phyloP scores from a whole-genome alignment of 2,113 vertebrate genomes.

The Chauna torquata region DNA sequence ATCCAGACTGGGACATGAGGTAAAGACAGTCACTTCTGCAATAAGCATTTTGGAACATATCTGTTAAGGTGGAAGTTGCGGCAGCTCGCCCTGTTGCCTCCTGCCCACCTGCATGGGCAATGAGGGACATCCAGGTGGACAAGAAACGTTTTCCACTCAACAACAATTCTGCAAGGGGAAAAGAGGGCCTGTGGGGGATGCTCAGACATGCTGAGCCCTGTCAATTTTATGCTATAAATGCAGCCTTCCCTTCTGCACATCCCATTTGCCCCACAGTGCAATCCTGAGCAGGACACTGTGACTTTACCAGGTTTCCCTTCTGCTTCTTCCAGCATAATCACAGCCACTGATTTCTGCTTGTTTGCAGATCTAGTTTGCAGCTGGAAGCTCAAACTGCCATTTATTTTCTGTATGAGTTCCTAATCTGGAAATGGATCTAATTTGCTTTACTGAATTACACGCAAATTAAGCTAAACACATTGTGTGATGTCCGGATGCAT shows the following conservation, averaged over 20 bases:
- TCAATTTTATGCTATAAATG: background rate
- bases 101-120: background rate
- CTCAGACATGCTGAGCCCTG: background rate
- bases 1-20: rapidly evolving
- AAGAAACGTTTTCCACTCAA: background rate
- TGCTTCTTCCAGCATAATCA: background rate
- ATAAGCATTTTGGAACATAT: background rate
- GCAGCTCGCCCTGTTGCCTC: background rate
- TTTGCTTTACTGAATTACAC: constrained; percentile 50
- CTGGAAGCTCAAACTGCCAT: background rate
- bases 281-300: background rate
- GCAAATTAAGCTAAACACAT: constrained; percentile 11
- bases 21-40: background rate
- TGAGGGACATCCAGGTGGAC: rapidly evolving
- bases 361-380: constrained; percentile 15
- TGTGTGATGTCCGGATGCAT: background rate
- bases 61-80: background rate
- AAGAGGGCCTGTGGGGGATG: background rate
- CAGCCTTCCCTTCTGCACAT: background rate
- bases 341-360: background rate
- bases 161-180: background rate
- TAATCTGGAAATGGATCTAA: constrained; percentile 50
- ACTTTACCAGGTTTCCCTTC: background rate
- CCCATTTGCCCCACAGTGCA: background rate
- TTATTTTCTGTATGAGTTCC: constrained; percentile 11